Percentiles rank a stretch among this genome's conserved stretches.
These are phyloP conservation scores for Eumeta japonica DNA, from an alignment of 1,140 invertebrate species.

Conservation along the genomic window DNA sequence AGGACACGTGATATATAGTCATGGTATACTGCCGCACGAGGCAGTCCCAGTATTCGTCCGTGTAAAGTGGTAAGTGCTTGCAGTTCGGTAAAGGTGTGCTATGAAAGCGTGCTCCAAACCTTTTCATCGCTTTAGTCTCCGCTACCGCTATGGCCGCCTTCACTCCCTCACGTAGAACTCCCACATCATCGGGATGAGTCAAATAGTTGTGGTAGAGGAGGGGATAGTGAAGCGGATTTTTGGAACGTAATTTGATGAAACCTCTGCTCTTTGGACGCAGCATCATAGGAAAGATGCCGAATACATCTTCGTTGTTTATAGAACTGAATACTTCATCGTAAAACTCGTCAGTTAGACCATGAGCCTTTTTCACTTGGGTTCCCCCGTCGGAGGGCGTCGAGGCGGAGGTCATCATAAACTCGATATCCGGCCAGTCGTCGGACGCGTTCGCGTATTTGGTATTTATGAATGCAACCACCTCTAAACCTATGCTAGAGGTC, in stretches of 20 bases:
- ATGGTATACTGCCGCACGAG: conserved; percentile 76
- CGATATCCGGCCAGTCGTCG: conserved; percentile 88
- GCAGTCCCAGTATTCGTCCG: conserved; percentile 84
- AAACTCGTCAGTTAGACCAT: conserved; percentile 76
- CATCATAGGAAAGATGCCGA: conserved; percentile 83
- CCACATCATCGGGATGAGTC: conserved; percentile 76
- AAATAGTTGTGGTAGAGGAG: conserved; percentile 88
- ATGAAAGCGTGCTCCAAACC: conserved; percentile 75
- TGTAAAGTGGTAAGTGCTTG: conserved; percentile 70
- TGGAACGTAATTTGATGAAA: conserved; percentile 70
- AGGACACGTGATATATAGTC: conserved; percentile 85
- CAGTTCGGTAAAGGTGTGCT: conserved; percentile 74
- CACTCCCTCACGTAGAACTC: conserved; percentile 78
- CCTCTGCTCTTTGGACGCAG: conserved; percentile 83
- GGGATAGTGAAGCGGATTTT: conserved; percentile 82
- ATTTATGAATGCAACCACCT: conserved; percentile 81
- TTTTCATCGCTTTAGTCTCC: conserved; percentile 69
- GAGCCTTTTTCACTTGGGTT: conserved; percentile 71
- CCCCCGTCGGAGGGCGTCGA: conserved; percentile 78
- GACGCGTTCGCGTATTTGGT: conserved; percentile 82
- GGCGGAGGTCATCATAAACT: conserved; percentile 84
- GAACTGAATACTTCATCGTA: conserved; percentile 71
- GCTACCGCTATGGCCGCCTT: conserved; percentile 81
- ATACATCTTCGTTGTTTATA: conserved; percentile 72
- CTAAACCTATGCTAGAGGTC: conserved; percentile 78